Percentiles rank a stretch among this genome's conserved stretches.
Evolutionary conservation across 2,113 vertebrate species (phyloP).

Genomic region (Corythornis madagascariensis): DNA sequence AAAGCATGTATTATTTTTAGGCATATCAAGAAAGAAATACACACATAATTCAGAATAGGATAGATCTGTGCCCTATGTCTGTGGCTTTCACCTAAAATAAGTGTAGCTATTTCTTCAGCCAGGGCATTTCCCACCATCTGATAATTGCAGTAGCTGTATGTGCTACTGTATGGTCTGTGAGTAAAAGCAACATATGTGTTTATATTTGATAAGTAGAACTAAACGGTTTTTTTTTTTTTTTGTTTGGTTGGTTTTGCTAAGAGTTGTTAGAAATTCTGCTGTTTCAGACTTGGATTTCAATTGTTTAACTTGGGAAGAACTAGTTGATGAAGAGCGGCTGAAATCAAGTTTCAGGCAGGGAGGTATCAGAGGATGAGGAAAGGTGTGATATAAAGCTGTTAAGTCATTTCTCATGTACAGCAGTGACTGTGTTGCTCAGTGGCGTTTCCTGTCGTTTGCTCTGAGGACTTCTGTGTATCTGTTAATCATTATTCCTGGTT

Average conservation of each 20-base stretch:
- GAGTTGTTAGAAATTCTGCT: neutral
- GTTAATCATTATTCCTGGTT: neutral
- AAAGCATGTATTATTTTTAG: conserved; percentile 21
- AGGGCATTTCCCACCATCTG: neutral
- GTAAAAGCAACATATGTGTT: neutral
- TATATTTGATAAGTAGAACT: neutral
- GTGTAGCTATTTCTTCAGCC: neutral
- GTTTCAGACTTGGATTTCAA: neutral
- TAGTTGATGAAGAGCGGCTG: neutral
- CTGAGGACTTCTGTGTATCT: neutral
- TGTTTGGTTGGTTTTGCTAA: neutral
- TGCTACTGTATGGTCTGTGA: neutral
- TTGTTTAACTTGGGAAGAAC: neutral
- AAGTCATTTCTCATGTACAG: neutral
- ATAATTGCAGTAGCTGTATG: neutral
- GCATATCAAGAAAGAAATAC: conserved; percentile 18
- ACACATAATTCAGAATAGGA: conserved; percentile 32
- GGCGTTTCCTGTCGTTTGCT: neutral
- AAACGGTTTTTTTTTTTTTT: neutral
- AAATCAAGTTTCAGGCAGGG: neutral
- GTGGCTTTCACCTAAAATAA: neutral
- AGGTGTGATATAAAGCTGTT: neutral
- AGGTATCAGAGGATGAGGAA: neutral
- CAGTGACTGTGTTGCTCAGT: neutral
- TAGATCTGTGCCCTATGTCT: neutral